Base-by-base conservation (phyloP, 2,888 invertebrate species). In the Boloria euphrosyne region DNA sequence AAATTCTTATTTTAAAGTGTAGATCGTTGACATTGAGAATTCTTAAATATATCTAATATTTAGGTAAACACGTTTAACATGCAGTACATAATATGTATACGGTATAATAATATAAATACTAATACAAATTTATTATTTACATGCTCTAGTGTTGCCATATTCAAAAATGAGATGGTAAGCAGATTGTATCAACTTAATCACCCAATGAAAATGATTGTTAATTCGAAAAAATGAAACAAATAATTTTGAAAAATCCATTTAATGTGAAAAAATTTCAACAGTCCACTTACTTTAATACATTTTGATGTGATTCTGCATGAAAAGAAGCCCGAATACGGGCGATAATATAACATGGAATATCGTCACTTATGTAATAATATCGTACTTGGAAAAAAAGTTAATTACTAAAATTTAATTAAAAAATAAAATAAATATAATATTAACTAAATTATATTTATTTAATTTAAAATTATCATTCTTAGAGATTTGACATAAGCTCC, bases 221-320 rank as follows among this genome's bases (percentile, higher is more conserved):
- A 69, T 72, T 38, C 10, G 31, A 38, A 38, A 65, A 85, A 88
- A 89, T 87, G 77, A 90, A 89, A 90, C 84, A 61, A 71, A 70
- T 75, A 78, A 73, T 75, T 84, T 85, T 79, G 73, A 70, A 77
- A 76, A 75, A 66, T 74, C 13, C 72, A 68, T 89, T 90, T 90
- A 89, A 86, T 89, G 86, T 87, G 87, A 89, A 86, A 86, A 76
- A 88, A 89, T 84, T 87, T 85, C 78, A 89, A 90, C 90, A 90
- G 85, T 90, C 89, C 87, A 89, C 89, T 90, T 89, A 90, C 89
- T 71, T 79, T 78, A 80, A 50, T 55, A 63, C 22, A 55, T 17
- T 50, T 53, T 18, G 22, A 49, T 38, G 6, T 38, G 54, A 49
- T 49, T 62, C 54, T 62, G 53, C 53, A 62, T 31, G 31, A 54